These are phyloP conservation scores for Neoitamus cyanurus DNA, from an alignment of 2,888 invertebrate genomes.

Conservation along the genomic window DNA sequence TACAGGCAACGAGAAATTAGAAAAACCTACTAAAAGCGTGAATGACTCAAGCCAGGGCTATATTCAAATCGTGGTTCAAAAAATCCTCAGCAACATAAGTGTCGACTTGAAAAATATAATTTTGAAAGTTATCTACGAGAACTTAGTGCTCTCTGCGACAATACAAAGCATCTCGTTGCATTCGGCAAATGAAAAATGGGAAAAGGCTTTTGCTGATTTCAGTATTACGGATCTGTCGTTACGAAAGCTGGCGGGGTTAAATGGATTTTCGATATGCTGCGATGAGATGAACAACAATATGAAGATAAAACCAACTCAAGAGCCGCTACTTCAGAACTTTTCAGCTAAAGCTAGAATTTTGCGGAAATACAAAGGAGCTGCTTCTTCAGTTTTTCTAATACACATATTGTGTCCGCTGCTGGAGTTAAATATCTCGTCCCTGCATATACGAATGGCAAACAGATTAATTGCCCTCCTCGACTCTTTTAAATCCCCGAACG, in stretches of 20 bases:
- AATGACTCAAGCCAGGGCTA: not conserved
- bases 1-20: constrained; percentile 53
- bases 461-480: constrained; percentile 75
- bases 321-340: constrained; percentile 91
- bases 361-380: constrained; percentile 69
- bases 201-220: constrained; percentile 83
- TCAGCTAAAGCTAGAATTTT: constrained; percentile 81
- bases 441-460: not conserved
- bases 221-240: constrained; percentile 66
- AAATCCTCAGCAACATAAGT: constrained; percentile 91
- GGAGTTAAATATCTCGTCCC: not conserved
- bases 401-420: constrained; percentile 68
- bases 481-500: constrained; percentile 72
- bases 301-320: constrained; percentile 92
- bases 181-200: constrained; percentile 85
- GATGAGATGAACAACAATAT: constrained; percentile 91
- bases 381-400: constrained; percentile 72
- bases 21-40: constrained; percentile 41
- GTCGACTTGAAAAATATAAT: constrained; percentile 95
- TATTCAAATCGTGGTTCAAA: constrained; percentile 86
- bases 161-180: constrained; percentile 72
- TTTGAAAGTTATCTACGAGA: constrained; percentile 93
- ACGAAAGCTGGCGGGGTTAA: constrained; percentile 81
- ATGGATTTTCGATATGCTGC: constrained; percentile 91
- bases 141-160: constrained; percentile 52